Evolutionary conservation across 2,113 vertebrate species (phyloP).

Genomic region (Atlantisia rogersi): DNA sequence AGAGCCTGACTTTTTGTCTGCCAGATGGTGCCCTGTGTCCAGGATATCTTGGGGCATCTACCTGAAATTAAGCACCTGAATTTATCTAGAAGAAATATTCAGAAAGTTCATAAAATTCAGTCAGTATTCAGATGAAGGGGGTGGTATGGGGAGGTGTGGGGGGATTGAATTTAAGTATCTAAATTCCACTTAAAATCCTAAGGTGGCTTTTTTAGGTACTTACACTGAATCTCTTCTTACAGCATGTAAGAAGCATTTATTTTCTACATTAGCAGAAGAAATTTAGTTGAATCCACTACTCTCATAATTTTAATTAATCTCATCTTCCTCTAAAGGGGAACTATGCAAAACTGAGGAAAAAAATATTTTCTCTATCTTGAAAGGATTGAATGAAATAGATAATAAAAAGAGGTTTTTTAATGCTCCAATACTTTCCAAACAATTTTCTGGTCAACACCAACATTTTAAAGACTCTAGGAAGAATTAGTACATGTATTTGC

Average conservation of each 20-base stretch:
- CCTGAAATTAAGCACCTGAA: neutral
- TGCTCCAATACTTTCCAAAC: neutral
- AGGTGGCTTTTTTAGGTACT: neutral
- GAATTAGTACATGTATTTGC: neutral
- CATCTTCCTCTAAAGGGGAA: neutral
- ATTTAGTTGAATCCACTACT: neutral
- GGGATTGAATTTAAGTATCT: neutral
- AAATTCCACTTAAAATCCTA: neutral
- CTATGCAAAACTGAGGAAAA: neutral
- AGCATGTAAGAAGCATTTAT: neutral
- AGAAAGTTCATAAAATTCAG: neutral
- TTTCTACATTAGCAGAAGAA: neutral
- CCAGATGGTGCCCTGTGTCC: rapidly evolving
- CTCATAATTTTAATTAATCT: neutral
- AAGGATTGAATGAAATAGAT: neutral
- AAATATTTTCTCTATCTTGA: neutral
- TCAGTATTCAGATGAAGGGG: neutral
- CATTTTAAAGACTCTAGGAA: neutral
- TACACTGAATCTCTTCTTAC: neutral
- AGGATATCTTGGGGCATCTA: neutral
- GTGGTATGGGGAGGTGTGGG: no score
- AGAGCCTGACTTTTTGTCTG: neutral
- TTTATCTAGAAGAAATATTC: neutral
- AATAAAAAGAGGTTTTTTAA: neutral
- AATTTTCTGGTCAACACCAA: neutral